These are phyloP conservation scores for Epicauta chinensis DNA, from an alignment of 1,140 invertebrate genomes.

Conservation along the genomic window DNA sequence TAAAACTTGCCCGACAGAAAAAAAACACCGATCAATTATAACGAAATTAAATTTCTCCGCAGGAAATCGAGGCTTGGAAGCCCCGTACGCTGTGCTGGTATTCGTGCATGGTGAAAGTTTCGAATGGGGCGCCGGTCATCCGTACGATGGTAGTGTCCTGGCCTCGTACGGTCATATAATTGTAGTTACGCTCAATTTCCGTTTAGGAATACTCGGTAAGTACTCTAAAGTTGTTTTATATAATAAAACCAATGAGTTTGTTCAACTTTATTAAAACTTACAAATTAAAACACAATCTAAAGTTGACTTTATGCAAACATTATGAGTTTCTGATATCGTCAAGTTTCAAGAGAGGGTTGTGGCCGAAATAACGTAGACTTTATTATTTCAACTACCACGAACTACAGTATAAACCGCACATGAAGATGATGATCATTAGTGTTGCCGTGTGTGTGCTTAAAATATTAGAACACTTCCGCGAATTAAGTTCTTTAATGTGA, in stretches of 20 bases:
- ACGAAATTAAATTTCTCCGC: slow-evolving; percentile 18
- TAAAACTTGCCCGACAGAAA: too few relatives aligned
- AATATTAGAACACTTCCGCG: slow-evolving; percentile 25
- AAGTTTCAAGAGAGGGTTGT: too few relatives aligned
- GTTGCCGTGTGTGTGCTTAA: slow-evolving; percentile 23
- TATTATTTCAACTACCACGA: too few relatives aligned
- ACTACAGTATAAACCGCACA: too few relatives aligned
- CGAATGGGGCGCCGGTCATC: slow-evolving; percentile 79
- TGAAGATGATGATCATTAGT: too few relatives aligned
- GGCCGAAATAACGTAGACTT: too few relatives aligned
- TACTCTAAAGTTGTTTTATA: too few relatives aligned
- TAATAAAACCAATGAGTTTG: too few relatives aligned
- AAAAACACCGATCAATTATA: too few relatives aligned
- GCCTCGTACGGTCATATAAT: slow-evolving; percentile 82
- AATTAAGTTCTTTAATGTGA: slow-evolving; percentile 27
- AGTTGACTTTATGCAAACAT: slow-evolving; percentile 8
- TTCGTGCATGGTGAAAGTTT: slow-evolving; percentile 81
- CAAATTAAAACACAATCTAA: slow-evolving; percentile 20
- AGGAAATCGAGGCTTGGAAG: slow-evolving; percentile 69
- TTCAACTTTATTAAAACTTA: slow-evolving; percentile 5
- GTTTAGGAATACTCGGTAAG: slow-evolving; percentile 80
- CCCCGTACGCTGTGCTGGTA: slow-evolving; percentile 73
- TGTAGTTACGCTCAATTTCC: slow-evolving; percentile 85
- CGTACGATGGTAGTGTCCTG: slow-evolving; percentile 81
- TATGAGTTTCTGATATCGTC: slow-evolving; percentile 20